Evolutionary conservation across 2,797 vertebrate species (phyloP).

Genomic region (Holocentrus rufus): DNA sequence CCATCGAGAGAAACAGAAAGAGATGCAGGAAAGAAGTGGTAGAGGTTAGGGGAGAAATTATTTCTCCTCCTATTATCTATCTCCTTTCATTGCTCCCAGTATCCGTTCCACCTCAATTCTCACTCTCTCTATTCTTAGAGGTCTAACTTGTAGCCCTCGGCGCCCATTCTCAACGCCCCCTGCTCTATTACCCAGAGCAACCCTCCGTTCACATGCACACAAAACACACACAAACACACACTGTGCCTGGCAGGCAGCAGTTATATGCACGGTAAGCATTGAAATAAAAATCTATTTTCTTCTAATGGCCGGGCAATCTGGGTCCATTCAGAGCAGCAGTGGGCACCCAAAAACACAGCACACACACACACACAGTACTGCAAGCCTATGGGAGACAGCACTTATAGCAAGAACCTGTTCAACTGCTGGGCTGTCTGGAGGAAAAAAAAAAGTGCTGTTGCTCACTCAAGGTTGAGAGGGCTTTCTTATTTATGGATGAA

Average conservation of each 20-base stretch:
- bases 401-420: background rate
- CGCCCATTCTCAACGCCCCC: conserved; percentile 22
- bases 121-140: conserved; percentile 35
- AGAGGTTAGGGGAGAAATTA: background rate
- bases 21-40: background rate
- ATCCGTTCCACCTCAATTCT: conserved; percentile 33
- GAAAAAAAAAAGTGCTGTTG: background rate
- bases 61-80: conserved; percentile 33
- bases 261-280: conserved; percentile 57
- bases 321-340: conserved; percentile 56
- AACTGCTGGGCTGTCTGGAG: background rate
- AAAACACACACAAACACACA: conserved; percentile 25
- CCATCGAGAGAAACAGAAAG: background rate
- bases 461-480: background rate
- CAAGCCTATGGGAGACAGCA: background rate
- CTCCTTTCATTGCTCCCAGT: conserved; percentile 22
- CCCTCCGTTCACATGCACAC: conserved; percentile 43
- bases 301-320: conserved; percentile 64
- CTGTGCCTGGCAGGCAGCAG: conserved; percentile 45
- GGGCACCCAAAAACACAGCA: conserved; percentile 11
- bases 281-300: conserved; percentile 67
- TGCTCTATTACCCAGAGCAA: conserved; percentile 58
- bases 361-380: background rate
- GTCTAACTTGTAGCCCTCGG: conserved; percentile 26
- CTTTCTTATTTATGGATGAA: background rate